Percentiles rank a stretch among this genome's conserved stretches.
Conservation (phyloP, 2,113 vertebrate species). For the Holacanthus passer region DNA sequence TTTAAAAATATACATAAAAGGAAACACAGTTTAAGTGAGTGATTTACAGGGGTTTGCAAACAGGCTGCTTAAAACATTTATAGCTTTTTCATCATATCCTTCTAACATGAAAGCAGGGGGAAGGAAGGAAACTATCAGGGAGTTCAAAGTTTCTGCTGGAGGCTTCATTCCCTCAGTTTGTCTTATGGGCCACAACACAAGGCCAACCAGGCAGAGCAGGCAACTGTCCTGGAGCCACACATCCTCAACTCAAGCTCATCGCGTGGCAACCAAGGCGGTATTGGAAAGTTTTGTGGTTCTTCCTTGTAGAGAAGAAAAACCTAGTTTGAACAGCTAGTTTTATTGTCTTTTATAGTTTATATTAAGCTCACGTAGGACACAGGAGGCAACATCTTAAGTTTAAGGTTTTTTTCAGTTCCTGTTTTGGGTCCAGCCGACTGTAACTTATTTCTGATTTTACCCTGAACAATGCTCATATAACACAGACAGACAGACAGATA, state of each 20-base stretch:
- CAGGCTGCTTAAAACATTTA: constrained; percentile 35
- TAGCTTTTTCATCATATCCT: constrained; percentile 13
- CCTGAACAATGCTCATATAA: neutral
- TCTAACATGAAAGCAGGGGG: constrained; percentile 44
- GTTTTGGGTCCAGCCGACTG: neutral
- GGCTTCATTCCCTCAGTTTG: neutral
- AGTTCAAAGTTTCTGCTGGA: constrained; percentile 24
- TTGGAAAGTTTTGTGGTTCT: neutral
- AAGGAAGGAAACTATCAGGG: constrained; percentile 58
- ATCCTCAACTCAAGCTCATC: neutral
- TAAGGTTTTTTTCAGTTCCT: neutral
- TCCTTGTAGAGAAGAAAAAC: neutral
- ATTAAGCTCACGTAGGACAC: neutral
- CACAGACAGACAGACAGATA: neutral
- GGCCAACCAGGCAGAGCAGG: neutral
- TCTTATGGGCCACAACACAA: neutral
- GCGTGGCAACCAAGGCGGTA: too few relatives aligned
- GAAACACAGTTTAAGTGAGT: neutral
- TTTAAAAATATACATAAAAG: constrained; percentile 1
- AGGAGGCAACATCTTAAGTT: neutral
- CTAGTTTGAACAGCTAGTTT: neutral
- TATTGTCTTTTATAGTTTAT: neutral
- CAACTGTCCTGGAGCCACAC: neutral
- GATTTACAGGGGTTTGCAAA: neutral
- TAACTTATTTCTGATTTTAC: neutral